Conservation (phyloP, 2,888 invertebrate species). For the Mimumesa dahlbomi region DNA sequence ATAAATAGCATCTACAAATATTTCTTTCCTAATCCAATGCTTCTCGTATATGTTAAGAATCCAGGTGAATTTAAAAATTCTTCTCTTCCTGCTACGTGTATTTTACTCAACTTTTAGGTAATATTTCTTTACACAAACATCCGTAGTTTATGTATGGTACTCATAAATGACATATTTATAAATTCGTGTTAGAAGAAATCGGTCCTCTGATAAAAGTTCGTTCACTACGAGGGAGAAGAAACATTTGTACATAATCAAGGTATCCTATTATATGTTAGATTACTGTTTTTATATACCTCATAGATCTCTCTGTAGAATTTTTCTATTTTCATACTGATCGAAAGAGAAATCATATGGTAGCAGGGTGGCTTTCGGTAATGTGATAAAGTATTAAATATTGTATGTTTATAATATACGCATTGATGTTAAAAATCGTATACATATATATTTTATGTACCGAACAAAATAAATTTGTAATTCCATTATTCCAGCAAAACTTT, state of each 20-base stretch:
- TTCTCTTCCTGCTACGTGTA: too few species aligned
- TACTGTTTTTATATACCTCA: slow-evolving; percentile 61
- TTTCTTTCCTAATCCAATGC: too few species aligned
- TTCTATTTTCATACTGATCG: slow-evolving; percentile 67
- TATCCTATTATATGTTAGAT: slow-evolving; percentile 31
- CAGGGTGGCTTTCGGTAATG: slow-evolving; percentile 50
- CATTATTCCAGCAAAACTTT: slow-evolving; percentile 36
- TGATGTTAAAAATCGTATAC: slow-evolving; percentile 56
- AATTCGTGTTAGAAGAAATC: slow-evolving; percentile 15
- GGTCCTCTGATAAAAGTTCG: slow-evolving; percentile 14
- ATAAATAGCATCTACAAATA: too few species aligned
- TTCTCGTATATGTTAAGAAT: too few species aligned
- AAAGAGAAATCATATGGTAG: slow-evolving; percentile 39
- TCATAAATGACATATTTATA: slow-evolving; percentile 20
- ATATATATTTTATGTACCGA: slow-evolving; percentile 57
- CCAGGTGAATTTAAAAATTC: too few species aligned
- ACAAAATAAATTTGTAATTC: slow-evolving; percentile 61
- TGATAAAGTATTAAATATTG: slow-evolving; percentile 51
- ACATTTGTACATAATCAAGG: slow-evolving; percentile 42
- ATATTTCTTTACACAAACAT: too few species aligned
- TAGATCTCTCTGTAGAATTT: slow-evolving; percentile 61
- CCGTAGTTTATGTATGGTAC: too few species aligned
- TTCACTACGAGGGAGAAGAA: slow-evolving; percentile 21
- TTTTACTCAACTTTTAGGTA: too few species aligned
- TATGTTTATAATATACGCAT: slow-evolving; percentile 52